Conservation (phyloP, 2,113 vertebrate genomes). For the Hemibagrus wyckioides region DNA sequence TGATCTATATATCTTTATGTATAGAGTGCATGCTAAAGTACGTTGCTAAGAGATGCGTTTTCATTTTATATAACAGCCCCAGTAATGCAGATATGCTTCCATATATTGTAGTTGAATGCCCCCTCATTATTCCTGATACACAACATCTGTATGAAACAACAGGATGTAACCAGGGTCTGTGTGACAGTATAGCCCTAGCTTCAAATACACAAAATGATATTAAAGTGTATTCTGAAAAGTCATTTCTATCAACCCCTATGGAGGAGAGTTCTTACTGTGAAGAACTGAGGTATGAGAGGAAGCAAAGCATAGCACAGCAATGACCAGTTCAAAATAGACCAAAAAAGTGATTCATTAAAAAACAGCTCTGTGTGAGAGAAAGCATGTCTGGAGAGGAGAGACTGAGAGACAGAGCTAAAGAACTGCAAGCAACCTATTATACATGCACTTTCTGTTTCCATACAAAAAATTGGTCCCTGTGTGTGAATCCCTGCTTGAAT, state of each 20-base stretch:
- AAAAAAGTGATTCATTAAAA: neutral
- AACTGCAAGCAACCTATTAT: neutral
- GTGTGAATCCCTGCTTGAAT: neutral
- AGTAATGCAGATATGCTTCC: neutral
- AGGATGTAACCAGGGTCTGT: neutral
- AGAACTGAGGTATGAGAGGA: neutral
- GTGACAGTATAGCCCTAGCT: neutral
- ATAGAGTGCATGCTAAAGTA: neutral
- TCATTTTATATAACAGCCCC: neutral
- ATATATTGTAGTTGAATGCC: neutral
- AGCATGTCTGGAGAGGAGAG: neutral
- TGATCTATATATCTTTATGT: too few relatives aligned
- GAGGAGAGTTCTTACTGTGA: neutral
- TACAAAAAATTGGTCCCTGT: neutral
- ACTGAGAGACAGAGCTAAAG: neutral
- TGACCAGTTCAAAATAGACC: neutral
- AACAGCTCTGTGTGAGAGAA: constrained; percentile 1
- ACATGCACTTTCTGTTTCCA: neutral
- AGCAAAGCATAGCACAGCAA: neutral
- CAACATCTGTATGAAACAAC: neutral
- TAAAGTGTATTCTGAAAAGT: neutral
- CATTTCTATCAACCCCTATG: neutral
- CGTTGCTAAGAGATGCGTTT: neutral
- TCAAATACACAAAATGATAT: neutral
- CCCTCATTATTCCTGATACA: neutral